A percentile compares a stretch with the other conserved stretches of the same genome.
These are phyloP conservation scores for zebrafish (Danio rerio) DNA, from an alignment of 2,113 vertebrate species.

Conservation along the genomic window GRCz12tu NC_133182.1:65842001-65842500, in stretches of 20 bases:
- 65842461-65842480: conserved; percentile 40
- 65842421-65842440: conserved; percentile 25
- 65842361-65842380: conserved; percentile 4
- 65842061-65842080: conserved; percentile 48
- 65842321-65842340: conserved; percentile 24
- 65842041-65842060: conserved; percentile 9
- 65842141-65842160: conserved; percentile 50
- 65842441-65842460: background rate
- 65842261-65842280: conserved; percentile 32
- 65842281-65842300: conserved; percentile 22
- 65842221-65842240: conserved; percentile 61
- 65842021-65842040: background rate
- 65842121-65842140: conserved; percentile 49
- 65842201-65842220: conserved; percentile 61
- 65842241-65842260: conserved; percentile 50
- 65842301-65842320: conserved; percentile 22
- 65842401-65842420: conserved; percentile 4
- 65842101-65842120: conserved; percentile 51
- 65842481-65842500: conserved; percentile 29
- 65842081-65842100: conserved; percentile 44
- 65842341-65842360: background rate
- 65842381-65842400: conserved; percentile 19
- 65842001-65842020: background rate
- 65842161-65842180: conserved; percentile 50
- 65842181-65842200: conserved; percentile 49